A percentile compares a stretch with the other conserved stretches of the same genome.
Conservation (phyloP, 2,888 invertebrate species). For the Caenorhabditis panamensis region DNA sequence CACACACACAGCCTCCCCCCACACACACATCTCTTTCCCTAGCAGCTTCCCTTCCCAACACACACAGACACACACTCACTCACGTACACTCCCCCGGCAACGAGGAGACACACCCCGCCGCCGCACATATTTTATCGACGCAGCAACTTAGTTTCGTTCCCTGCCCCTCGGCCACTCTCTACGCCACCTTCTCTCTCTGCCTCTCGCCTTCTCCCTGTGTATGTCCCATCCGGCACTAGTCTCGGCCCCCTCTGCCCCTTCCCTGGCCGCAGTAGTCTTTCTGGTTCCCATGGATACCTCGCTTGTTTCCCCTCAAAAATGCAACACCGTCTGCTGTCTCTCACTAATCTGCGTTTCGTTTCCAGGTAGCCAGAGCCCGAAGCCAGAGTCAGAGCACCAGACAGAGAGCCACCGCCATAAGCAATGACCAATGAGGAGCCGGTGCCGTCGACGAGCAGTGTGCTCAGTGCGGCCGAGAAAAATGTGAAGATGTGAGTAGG, state of each 20-base stretch:
- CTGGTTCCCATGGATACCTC: slow-evolving; percentile 50
- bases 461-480: slow-evolving; percentile 43
- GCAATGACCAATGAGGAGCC: slow-evolving; percentile 56
- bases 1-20: slow-evolving; percentile 7
- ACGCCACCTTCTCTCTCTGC: slow-evolving; percentile 28
- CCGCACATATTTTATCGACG: slow-evolving; percentile 64
- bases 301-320: neutral
- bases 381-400: too few relatives aligned
- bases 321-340: slow-evolving; percentile 41
- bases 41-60: slow-evolving; percentile 17
- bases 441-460: slow-evolving; percentile 54
- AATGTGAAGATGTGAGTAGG: slow-evolving; percentile 48
- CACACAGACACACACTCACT: slow-evolving; percentile 34
- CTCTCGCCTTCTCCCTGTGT: slow-evolving; percentile 5
- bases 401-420: slow-evolving; percentile 13
- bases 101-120: slow-evolving; percentile 39
- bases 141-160: slow-evolving; percentile 53
- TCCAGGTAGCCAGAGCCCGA: slow-evolving; percentile 9
- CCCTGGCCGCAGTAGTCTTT: neutral
- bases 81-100: slow-evolving; percentile 53
- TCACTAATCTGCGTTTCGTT: slow-evolving; percentile 27
- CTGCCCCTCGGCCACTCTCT: slow-evolving; percentile 27
- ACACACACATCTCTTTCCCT: slow-evolving; percentile 23
- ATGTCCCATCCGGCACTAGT: slow-evolving; percentile 4
- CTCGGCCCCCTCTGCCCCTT: neutral